Conservation (phyloP, 2,888 invertebrate genomes). For the Stictocephala bisonia region DNA sequence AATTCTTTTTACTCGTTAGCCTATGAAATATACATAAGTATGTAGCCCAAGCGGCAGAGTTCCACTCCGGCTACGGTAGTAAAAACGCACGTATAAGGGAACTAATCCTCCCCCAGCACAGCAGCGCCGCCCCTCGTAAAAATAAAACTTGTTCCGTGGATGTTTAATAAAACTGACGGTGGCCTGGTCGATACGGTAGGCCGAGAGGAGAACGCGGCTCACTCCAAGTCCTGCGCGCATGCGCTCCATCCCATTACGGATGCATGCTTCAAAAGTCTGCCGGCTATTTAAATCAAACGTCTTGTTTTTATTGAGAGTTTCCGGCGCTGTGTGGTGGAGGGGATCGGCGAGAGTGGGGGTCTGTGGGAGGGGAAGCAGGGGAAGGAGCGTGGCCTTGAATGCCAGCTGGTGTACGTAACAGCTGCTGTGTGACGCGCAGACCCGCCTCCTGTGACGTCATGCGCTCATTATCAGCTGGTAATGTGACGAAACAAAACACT, state of each 20-base stretch:
- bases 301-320: conserved; percentile 42
- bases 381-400: conserved; percentile 40
- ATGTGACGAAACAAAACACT: conserved; percentile 5
- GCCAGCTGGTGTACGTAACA: conserved; percentile 37
- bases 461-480: background rate
- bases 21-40: too few species aligned
- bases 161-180: conserved; percentile 1
- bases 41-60: too few species aligned
- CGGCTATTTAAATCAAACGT: conserved; percentile 38
- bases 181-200: conserved; percentile 3
- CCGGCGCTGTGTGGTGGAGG: conserved; percentile 11
- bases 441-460: conserved; percentile 18
- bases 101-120: too few species aligned
- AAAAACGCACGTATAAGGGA: too few species aligned
- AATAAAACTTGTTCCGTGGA: background rate
- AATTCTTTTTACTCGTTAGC: too few species aligned
- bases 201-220: background rate
- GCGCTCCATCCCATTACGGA: conserved; percentile 18
- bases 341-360: background rate
- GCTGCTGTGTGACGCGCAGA: conserved; percentile 35
- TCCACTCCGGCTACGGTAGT: too few species aligned
- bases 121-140: background rate
- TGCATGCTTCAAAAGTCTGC: conserved; percentile 33
- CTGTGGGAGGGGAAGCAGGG: conserved; percentile 13
- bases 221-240: too few species aligned